Evolutionary conservation across 2,797 vertebrate genomes (phyloP).

Genomic region (Gobio occitaniae): DNA sequence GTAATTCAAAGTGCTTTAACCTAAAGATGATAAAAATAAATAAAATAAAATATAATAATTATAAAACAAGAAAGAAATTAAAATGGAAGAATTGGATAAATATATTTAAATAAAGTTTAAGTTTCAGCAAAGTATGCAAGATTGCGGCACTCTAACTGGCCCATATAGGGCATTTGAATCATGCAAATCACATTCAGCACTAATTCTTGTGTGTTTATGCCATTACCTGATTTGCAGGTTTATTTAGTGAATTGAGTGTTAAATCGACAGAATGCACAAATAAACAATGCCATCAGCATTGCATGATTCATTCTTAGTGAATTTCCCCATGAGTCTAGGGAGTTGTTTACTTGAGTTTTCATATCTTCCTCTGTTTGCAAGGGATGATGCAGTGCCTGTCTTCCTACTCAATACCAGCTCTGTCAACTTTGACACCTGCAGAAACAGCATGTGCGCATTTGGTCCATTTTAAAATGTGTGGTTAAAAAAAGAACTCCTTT

Average conservation of each 20-base stretch:
- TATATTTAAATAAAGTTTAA: neutral
- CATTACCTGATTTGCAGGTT: neutral
- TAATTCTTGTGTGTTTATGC: neutral
- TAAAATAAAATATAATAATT: neutral
- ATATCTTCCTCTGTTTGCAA: constrained; percentile 55
- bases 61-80: neutral
- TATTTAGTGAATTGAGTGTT: neutral
- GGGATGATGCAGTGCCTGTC: constrained; percentile 33
- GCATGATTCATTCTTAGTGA: constrained; percentile 14
- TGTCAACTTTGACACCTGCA: constrained; percentile 20
- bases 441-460: constrained; percentile 34
- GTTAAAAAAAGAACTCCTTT: constrained; percentile 26
- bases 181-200: neutral
- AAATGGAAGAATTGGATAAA: neutral
- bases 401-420: constrained; percentile 28
- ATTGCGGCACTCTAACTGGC: neutral
- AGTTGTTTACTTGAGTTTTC: constrained; percentile 32
- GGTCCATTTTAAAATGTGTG: constrained; percentile 18
- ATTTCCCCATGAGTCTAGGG: constrained; percentile 31
- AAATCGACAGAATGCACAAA: neutral
- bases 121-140: neutral
- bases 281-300: neutral
- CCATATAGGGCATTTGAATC: neutral
- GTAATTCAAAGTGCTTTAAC: neutral
- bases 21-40: neutral